Percentiles rank a stretch among this genome's conserved stretches.
These are phyloP conservation scores for Psilopsiagon aurifrons DNA, from an alignment of 2,113 vertebrate genomes.

Conservation along the genomic window DNA sequence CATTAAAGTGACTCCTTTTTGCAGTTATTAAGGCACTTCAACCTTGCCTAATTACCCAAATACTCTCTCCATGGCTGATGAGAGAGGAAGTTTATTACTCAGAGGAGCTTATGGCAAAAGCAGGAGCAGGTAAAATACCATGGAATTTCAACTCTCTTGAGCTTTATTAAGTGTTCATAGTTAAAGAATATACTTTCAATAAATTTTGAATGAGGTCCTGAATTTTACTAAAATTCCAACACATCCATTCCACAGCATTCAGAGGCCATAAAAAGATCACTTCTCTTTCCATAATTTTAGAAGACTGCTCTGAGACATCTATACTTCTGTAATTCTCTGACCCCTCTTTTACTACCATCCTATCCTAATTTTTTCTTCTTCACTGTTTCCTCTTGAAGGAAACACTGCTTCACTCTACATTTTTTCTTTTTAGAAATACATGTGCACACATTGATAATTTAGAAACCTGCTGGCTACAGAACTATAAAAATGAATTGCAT, in stretches of 20 bases:
- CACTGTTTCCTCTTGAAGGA: not conserved
- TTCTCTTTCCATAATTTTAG: not conserved
- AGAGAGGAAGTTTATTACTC: not conserved
- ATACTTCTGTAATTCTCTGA: not conserved
- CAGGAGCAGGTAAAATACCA: not conserved
- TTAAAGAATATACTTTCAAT: not conserved
- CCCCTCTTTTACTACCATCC: not conserved
- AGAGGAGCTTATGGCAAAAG: not conserved
- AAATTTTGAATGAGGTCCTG: not conserved
- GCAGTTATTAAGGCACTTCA: not conserved
- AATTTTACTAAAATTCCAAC: not conserved
- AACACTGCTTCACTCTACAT: not conserved
- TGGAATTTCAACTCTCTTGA: not conserved
- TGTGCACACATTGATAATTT: not conserved
- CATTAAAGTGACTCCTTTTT: not conserved
- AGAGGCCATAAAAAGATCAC: not conserved
- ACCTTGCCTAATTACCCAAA: not conserved
- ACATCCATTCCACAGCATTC: not conserved
- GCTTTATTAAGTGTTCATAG: not conserved
- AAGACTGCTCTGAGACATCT: not conserved
- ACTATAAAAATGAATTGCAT: not conserved
- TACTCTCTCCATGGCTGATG: not conserved
- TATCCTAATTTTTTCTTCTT: not conserved
- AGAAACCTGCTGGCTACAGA: not conserved
- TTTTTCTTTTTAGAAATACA: not conserved